These are phyloP conservation scores for Loripinus fragilis DNA, from an alignment of 2,888 invertebrate genomes.

Conservation along the genomic window DNA sequence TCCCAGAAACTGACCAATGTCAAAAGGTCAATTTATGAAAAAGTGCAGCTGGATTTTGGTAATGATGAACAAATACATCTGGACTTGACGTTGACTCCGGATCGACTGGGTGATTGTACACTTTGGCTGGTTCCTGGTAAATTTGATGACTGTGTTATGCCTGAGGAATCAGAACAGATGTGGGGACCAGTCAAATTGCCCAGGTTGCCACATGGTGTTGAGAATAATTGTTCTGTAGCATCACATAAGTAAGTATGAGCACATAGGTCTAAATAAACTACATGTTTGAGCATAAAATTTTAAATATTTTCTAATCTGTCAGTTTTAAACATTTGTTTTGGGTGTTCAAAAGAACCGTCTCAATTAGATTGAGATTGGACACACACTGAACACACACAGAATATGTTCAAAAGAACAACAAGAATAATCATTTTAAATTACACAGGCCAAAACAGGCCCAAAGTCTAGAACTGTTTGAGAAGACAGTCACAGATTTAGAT, in stretches of 20 bases:
- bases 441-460: too few relatives aligned
- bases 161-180: slow-evolving; percentile 78
- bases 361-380: too few relatives aligned
- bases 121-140: slow-evolving; percentile 79
- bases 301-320: too few relatives aligned
- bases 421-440: too few relatives aligned
- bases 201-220: slow-evolving; percentile 75
- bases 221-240: slow-evolving; percentile 81
- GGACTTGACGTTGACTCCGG: slow-evolving; percentile 55
- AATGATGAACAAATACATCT: slow-evolving; percentile 37
- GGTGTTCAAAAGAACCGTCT: too few relatives aligned
- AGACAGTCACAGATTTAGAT: too few relatives aligned
- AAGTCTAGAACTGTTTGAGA: too few relatives aligned
- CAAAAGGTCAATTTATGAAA: slow-evolving; percentile 41
- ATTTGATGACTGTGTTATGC: slow-evolving; percentile 82
- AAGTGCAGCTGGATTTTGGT: slow-evolving; percentile 48
- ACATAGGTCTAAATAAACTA: neutral
- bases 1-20: slow-evolving; percentile 26
- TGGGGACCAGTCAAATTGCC: slow-evolving; percentile 82
- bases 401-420: too few relatives aligned
- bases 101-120: slow-evolving; percentile 67
- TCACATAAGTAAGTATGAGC: slow-evolving; percentile 76
- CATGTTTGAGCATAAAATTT: too few relatives aligned
- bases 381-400: too few relatives aligned
- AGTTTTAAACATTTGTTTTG: too few relatives aligned